These are phyloP conservation scores for Oryzias curvinotus DNA, from an alignment of 2,113 vertebrate species.

Conservation along the genomic window DNA sequence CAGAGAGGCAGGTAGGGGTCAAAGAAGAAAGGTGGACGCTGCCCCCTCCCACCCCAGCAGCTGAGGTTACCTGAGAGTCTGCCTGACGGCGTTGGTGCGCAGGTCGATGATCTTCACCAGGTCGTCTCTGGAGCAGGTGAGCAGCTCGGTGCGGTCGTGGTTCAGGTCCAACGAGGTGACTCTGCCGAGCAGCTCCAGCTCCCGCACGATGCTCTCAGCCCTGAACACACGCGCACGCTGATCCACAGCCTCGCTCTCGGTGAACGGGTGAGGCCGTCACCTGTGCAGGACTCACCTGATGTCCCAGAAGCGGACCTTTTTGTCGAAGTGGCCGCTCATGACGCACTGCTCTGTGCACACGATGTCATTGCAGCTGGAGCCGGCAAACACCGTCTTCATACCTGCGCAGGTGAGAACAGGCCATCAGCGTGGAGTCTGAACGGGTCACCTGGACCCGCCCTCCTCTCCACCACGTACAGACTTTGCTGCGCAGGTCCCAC, in stretches of 20 bases:
- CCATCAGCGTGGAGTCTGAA: background rate
- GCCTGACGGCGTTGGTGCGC: conserved; percentile 79
- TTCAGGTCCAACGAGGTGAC: conserved; percentile 95
- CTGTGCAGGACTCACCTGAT: conserved; percentile 82
- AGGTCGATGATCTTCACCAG: conserved; percentile 92
- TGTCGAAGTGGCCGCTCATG: conserved; percentile 99
- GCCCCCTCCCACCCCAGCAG: too few relatives aligned
- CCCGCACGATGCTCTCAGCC: conserved; percentile 88
- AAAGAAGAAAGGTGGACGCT: too few relatives aligned
- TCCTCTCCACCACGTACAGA: conserved; percentile 83
- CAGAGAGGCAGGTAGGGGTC: too few relatives aligned
- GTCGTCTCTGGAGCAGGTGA: conserved; percentile 94
- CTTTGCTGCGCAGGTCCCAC: conserved; percentile 99
- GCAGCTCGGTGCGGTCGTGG: conserved; percentile 90
- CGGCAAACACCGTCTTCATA: conserved; percentile 98
- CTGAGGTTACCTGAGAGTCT: conserved; percentile 85
- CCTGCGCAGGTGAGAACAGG: conserved; percentile 73
- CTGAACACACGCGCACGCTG: conserved; percentile 58
- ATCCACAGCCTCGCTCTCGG: background rate
- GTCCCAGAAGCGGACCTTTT: conserved; percentile 99
- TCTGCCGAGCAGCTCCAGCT: conserved; percentile 89
- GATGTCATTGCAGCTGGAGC: conserved; percentile 98
- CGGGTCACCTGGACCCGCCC: background rate
- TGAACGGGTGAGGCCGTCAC: background rate
- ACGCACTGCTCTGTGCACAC: conserved; percentile 98